These are phyloP conservation scores for Lepeophtheirus nordmannii DNA, from an alignment of 2,888 invertebrate genomes.

Conservation along the genomic window DNA sequence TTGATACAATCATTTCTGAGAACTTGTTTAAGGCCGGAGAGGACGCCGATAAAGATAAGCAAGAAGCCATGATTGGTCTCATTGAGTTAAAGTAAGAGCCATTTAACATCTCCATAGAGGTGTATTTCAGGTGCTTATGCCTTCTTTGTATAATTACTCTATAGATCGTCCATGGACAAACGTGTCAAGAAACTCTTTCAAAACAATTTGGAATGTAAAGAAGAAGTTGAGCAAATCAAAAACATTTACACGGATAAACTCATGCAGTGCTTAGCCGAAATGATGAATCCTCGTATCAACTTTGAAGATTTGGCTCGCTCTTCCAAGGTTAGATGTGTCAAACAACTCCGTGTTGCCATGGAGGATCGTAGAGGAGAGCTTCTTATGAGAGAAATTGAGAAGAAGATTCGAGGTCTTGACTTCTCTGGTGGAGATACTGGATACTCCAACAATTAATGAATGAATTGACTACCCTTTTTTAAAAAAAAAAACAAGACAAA, in stretches of 20 bases:
- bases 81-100: constrained; percentile 15
- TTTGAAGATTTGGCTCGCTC: constrained; percentile 13
- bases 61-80: constrained; percentile 16
- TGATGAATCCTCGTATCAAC: constrained; percentile 19
- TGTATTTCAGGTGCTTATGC: neutral
- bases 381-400: constrained; percentile 19
- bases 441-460: too few relatives aligned
- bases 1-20: constrained; percentile 14
- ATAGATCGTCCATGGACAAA: constrained; percentile 19
- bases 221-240: constrained; percentile 19
- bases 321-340: constrained; percentile 12
- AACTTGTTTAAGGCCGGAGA: constrained; percentile 14
- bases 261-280: constrained; percentile 18
- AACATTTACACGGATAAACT: constrained; percentile 15
- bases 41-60: constrained; percentile 10
- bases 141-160: neutral
- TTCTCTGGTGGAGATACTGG: neutral
- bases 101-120: neutral
- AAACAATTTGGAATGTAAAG: constrained; percentile 14
- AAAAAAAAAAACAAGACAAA: too few relatives aligned
- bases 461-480: too few relatives aligned
- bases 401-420: constrained; percentile 2
- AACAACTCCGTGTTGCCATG: constrained; percentile 11
- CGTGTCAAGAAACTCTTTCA: constrained; percentile 11
- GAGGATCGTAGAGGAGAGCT: constrained; percentile 19